Percentiles rank a stretch among this genome's conserved stretches.
phyloP scores from a whole-genome alignment of 1,140 invertebrate genomes.

The Diorhabda sublineata region DNA sequence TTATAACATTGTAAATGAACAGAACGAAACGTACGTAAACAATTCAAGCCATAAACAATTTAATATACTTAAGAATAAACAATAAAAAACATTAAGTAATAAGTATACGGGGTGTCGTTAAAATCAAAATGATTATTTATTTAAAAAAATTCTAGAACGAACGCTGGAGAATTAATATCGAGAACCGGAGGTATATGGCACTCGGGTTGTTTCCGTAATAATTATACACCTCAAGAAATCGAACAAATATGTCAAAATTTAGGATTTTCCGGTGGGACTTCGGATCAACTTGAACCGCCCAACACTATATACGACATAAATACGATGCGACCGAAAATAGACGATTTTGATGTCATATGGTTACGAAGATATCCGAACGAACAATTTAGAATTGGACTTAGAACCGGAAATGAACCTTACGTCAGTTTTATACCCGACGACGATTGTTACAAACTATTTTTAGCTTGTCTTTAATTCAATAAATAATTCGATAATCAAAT shows the following conservation, averaged over 20 bases:
- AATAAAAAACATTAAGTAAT: too few relatives aligned
- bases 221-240: slow-evolving; percentile 42
- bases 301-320: slow-evolving; percentile 17
- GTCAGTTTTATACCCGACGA: slow-evolving; percentile 34
- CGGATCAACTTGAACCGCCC: slow-evolving; percentile 19
- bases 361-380: slow-evolving; percentile 24
- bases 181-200: slow-evolving; percentile 58
- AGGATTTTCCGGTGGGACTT: slow-evolving; percentile 37
- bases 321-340: slow-evolving; percentile 29
- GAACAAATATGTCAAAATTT: slow-evolving; percentile 48
- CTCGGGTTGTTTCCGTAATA: slow-evolving; percentile 52
- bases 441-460: slow-evolving; percentile 36
- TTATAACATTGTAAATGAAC: slow-evolving; percentile 31
- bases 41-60: background rate
- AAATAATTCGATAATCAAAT: background rate
- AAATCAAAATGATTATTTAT: background rate
- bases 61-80: too few relatives aligned
- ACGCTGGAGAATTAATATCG: slow-evolving; percentile 53
- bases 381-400: slow-evolving; percentile 29
- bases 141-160: slow-evolving; percentile 41
- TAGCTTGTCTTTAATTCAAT: slow-evolving; percentile 32
- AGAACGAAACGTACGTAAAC: slow-evolving; percentile 10
- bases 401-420: slow-evolving; percentile 37
- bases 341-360: slow-evolving; percentile 39
- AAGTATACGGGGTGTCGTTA: too few relatives aligned